Conservation (phyloP, 2,113 vertebrate species). For the Oreochromis spilurus region DNA sequence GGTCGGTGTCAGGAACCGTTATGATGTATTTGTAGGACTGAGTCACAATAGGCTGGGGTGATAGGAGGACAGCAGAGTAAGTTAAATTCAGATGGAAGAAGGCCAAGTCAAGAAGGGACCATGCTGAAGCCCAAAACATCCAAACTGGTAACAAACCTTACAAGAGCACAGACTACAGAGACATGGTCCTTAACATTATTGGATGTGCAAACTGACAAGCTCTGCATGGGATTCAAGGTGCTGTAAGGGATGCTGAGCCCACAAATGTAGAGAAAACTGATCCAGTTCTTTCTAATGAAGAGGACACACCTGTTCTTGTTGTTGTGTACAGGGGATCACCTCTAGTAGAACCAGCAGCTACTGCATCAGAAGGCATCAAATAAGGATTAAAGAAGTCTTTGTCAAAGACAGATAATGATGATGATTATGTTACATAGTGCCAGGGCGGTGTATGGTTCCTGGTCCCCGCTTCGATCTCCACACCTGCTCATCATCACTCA, state of each 20-base stretch:
- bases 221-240: not conserved
- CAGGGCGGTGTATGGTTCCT: not conserved
- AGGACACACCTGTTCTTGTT: not conserved
- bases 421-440: not conserved
- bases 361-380: not conserved
- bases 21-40: not conserved
- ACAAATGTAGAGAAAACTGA: not conserved
- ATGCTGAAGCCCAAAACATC: not conserved
- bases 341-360: not conserved
- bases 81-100: conserved; percentile 1
- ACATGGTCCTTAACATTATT: not conserved
- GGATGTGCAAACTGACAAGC: not conserved
- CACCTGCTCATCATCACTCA: not conserved
- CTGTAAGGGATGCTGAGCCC: not conserved
- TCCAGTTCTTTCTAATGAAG: not conserved
- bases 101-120: not conserved
- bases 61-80: not conserved
- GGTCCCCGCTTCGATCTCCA: not conserved
- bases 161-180: conserved; percentile 4
- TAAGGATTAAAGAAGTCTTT: not conserved
- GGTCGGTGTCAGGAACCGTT: not conserved
- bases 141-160: conserved; percentile 5
- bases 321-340: not conserved
- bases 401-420: not conserved
- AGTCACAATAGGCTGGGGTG: not conserved